Percentiles rank a stretch among this genome's conserved stretches.
Conservation (phyloP, 2,797 vertebrate species). For the Chelonia mydas region DNA sequence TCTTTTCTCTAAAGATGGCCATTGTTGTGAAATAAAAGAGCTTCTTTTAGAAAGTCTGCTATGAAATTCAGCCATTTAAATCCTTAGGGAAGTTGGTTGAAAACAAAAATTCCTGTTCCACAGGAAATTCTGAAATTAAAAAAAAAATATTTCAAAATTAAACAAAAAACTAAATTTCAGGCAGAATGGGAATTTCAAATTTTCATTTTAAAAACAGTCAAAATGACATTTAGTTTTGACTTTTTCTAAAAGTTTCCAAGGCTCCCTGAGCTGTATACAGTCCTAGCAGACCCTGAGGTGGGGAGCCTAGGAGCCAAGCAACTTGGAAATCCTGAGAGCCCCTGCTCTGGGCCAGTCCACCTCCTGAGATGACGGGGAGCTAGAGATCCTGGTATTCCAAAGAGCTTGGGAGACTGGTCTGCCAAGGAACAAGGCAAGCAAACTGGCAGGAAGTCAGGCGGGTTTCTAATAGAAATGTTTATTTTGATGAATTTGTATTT, state of each 20-base stretch:
- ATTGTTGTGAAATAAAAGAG: not conserved
- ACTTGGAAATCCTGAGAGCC: not conserved
- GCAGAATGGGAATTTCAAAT: not conserved
- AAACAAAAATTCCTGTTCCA: not conserved
- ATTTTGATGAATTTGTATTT: not conserved
- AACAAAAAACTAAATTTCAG: not conserved
- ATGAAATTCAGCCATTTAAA: not conserved
- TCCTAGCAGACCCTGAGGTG: not conserved
- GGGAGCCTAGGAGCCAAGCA: not conserved
- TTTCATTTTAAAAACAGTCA: not conserved
- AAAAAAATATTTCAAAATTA: not conserved
- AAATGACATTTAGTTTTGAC: not conserved
- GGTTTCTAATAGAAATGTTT: not conserved
- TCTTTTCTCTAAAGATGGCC: not conserved
- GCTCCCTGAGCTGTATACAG: not conserved
- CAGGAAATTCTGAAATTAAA: not conserved
- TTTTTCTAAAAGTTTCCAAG: not conserved
- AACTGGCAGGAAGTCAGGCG: not conserved
- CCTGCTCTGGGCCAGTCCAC: not conserved
- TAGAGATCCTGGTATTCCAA: not conserved
- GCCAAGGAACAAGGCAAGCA: not conserved
- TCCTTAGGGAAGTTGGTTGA: not conserved
- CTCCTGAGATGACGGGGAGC: not conserved
- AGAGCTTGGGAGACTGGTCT: not conserved
- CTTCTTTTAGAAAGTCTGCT: constrained; percentile 11